Conservation (phyloP, 2,797 vertebrate genomes). For the Arnoldichthys spilopterus region DNA sequence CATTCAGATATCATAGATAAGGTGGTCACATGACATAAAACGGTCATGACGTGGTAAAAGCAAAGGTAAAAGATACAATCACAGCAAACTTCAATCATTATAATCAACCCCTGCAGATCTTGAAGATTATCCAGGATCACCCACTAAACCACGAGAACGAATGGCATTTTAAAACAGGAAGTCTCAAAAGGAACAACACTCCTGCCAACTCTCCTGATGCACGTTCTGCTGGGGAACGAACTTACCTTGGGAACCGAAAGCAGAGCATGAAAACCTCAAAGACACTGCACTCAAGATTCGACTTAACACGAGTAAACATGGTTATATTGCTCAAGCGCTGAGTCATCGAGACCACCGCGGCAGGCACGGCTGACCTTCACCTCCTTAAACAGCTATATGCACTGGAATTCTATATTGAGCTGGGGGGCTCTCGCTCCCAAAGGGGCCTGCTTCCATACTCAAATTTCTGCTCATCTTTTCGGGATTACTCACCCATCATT, state of each 20-base stretch:
- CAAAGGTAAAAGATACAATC: neutral
- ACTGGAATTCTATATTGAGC: constrained; percentile 29
- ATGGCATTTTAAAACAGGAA: neutral
- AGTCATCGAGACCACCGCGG: constrained; percentile 12
- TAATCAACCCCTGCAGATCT: constrained; percentile 10
- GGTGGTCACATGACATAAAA: neutral
- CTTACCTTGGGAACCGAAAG: neutral
- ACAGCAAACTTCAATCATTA: constrained; percentile 1
- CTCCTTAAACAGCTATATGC: constrained; percentile 10
- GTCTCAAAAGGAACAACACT: neutral
- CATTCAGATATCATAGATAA: neutral
- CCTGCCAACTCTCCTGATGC: neutral
- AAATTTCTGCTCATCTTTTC: constrained; percentile 29
- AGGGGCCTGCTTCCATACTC: constrained; percentile 6
- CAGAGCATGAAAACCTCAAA: neutral
- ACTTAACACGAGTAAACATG: constrained; percentile 17
- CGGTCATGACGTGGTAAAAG: neutral
- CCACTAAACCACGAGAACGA: constrained; percentile 19
- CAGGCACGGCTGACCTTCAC: neutral
- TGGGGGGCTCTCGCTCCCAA: constrained; percentile 3
- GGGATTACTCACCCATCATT: constrained; percentile 91
- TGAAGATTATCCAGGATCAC: constrained; percentile 34
- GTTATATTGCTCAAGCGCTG: constrained; percentile 11
- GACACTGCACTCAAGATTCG: neutral
- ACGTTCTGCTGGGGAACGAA: neutral